Conservation (phyloP, 2,797 vertebrate genomes). For the Eulemur rubriventer region DNA sequence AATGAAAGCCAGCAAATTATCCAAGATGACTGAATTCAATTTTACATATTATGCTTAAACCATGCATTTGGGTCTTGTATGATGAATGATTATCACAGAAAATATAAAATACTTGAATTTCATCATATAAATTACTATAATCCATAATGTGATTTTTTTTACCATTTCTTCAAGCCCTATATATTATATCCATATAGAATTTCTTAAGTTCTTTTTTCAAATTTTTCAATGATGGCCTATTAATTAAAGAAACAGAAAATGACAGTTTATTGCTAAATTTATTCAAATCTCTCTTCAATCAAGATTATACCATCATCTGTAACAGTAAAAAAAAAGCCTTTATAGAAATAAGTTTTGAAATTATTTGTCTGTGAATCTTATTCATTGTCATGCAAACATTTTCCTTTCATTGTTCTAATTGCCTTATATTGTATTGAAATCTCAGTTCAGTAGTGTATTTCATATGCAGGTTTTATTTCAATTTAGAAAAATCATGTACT, state of each 20-base stretch:
- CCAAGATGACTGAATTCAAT: constrained; percentile 32
- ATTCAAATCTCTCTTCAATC: constrained; percentile 52
- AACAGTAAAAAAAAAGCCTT: neutral
- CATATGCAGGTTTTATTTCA: neutral
- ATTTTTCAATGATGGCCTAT: constrained; percentile 4
- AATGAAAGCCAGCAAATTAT: constrained; percentile 32
- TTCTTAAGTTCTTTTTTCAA: neutral
- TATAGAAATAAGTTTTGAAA: constrained; percentile 16
- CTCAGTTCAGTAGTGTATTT: constrained; percentile 18
- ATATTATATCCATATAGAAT: constrained; percentile 26
- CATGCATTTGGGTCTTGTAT: constrained; percentile 31
- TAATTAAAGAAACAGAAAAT: constrained; percentile 15
- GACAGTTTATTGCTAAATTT: constrained; percentile 11
- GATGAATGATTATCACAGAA: constrained; percentile 35
- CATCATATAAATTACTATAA: neutral
- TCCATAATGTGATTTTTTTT: neutral
- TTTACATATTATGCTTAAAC: constrained; percentile 18
- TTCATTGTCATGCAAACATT: constrained; percentile 35
- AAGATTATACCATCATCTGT: constrained; percentile 23
- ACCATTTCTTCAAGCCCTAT: constrained; percentile 39
- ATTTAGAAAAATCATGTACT: neutral
- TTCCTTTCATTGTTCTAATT: constrained; percentile 39
- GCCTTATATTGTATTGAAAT: constrained; percentile 17
- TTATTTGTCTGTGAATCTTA: constrained; percentile 47
- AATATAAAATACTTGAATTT: constrained; percentile 60